Evolutionary conservation across 2,113 vertebrate species (phyloP), one percentile per base, ranked within the genome.

Genomic region (Corythoichthys intestinalis): DNA sequence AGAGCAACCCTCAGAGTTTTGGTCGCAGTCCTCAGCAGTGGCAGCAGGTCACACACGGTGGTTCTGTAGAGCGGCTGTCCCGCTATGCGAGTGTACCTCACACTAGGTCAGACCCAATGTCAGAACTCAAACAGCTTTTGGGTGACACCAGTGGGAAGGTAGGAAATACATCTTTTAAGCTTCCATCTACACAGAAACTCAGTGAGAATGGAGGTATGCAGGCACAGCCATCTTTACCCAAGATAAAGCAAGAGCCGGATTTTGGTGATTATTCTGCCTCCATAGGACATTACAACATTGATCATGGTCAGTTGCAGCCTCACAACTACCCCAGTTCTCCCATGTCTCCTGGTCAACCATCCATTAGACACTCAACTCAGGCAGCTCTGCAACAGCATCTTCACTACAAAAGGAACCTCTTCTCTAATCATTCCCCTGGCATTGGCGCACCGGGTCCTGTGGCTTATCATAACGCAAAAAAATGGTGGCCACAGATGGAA

Each of bases 381-480:
- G 92, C 94, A 66, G 95, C 95, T 68, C 89, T 99, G 75, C 97
- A 99, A 85, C 96, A 98, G 69, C 96, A 97, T 84, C 95, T 99
- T 80, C 95, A 96, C 79, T 94, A 98, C 87, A 96, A 95, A 80
- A 94, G 97, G 74, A 96, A 93, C 83, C 96, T 99, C 72, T 98
- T 98, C 76, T 81, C 90, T 77, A 94, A 74, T 73, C 83, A 39
- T 91, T 93, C 79, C 0, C 67, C 88, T n/a, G 65, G 77, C 59
- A 86, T 89, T 50, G 80, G 83, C 65, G 56, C 73, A 35, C 44
- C 71, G 20, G 75, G 59, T 50, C 82, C 87, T 52, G 58, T 83
- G 75, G 70, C 86, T 66, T 77, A 87, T 10, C 92, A 93, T 46
- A 93, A 94, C 37, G 88, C 91, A 62, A 90, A 90, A n/a, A 90